Conservation (phyloP, 2,113 vertebrate species). For the Kryptolebias marmoratus region DNA sequence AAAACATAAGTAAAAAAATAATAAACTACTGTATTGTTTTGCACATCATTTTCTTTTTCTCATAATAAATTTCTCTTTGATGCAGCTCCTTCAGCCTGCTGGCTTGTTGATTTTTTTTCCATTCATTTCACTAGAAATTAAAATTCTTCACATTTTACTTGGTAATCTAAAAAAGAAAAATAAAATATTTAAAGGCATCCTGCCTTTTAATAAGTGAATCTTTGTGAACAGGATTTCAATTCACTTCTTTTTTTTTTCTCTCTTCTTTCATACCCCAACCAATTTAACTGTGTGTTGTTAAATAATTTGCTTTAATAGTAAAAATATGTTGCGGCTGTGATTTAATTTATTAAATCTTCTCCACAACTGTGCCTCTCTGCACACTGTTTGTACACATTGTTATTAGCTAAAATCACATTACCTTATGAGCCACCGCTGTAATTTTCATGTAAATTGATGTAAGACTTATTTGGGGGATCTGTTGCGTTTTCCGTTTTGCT, state of each 20-base stretch:
- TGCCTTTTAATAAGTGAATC: no score
- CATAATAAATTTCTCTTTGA: no score
- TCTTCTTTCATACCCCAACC: not conserved
- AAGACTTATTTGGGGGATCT: conserved; percentile 3
- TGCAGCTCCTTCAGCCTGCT: no score
- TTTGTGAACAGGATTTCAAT: not conserved
- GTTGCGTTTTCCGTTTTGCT: conserved; percentile 33
- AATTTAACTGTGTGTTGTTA: not conserved
- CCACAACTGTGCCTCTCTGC: not conserved
- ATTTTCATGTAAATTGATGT: conserved; percentile 8
- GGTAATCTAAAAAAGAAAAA: not conserved
- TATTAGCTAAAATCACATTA: conserved; percentile 21
- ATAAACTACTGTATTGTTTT: no score
- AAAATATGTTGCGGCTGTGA: not conserved
- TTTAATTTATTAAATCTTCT: conserved; percentile 12
- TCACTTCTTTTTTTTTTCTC: not conserved
- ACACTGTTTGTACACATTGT: conserved; percentile 21
- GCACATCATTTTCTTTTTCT: no score
- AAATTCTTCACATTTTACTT: not conserved
- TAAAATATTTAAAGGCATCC: not conserved
- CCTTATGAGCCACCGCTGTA: conserved; percentile 9
- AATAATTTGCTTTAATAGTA: not conserved
- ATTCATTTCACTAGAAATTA: not conserved
- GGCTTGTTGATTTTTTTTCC: not conserved
- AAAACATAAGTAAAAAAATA: no score